Percentiles rank a stretch among this genome's conserved stretches.
phyloP scores from a whole-genome alignment of 1,140 invertebrate genomes.

The Drosophila ambigua region DNA sequence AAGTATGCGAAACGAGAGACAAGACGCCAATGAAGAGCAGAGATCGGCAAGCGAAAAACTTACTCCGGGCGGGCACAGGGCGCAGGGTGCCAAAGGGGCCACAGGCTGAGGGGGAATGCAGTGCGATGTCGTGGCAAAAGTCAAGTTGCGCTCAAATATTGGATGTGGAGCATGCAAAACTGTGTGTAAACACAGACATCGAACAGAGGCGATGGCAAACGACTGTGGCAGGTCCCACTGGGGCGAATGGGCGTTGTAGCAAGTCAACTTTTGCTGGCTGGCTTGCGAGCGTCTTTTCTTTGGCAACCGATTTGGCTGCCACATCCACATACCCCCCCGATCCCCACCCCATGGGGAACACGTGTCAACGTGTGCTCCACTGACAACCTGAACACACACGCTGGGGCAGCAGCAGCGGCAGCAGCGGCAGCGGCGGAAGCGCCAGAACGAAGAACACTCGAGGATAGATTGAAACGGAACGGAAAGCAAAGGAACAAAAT shows the following conservation, averaged over 20 bases:
- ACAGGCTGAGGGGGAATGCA: conserved; percentile 19
- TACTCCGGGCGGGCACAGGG: not conserved
- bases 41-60: conserved; percentile 32
- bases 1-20: conserved; percentile 26
- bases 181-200: conserved; percentile 68
- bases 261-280: conserved; percentile 51
- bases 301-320: conserved; percentile 20
- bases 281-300: conserved; percentile 46
- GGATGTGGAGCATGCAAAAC: conserved; percentile 64
- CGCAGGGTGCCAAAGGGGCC: not conserved
- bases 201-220: conserved; percentile 22
- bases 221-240: conserved; percentile 30
- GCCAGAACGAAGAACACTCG: no score
- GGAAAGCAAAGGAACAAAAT: conserved; percentile 27
- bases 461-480: conserved; percentile 57
- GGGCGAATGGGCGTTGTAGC: conserved; percentile 51
- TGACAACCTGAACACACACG: conserved; percentile 40
- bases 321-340: not conserved
- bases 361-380: conserved; percentile 66
- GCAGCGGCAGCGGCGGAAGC: no score
- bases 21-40: conserved; percentile 37
- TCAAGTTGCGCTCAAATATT: conserved; percentile 62
- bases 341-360: conserved; percentile 44
- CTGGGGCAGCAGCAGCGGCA: conserved; percentile 16
- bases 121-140: conserved; percentile 20